Conservation (phyloP, 2,888 invertebrate genomes). For the Rhabditoides inermis region DNA sequence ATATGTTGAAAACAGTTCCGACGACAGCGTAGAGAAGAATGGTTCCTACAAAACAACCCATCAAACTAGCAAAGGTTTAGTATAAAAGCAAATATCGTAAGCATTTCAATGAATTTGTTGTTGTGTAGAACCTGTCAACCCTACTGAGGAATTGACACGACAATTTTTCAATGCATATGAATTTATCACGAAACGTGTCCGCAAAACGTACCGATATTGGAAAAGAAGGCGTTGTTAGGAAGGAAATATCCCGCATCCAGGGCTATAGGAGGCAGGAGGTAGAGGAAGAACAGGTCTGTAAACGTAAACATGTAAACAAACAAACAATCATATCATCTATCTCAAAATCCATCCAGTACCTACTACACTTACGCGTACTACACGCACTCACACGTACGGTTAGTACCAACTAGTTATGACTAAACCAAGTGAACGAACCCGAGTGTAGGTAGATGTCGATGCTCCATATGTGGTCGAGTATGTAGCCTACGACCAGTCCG, state of each 20-base stretch:
- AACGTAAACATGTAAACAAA: background rate
- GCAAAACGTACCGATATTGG: no score
- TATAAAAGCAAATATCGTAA: no score
- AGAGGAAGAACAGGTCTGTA: conserved; percentile 86
- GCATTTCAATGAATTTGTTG: no score
- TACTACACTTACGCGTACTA: background rate
- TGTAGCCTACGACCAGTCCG: conserved; percentile 26
- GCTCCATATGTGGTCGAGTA: conserved; percentile 23
- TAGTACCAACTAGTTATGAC: background rate
- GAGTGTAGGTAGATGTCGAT: conserved; percentile 34
- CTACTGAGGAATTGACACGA: no score
- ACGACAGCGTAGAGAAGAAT: conserved; percentile 82
- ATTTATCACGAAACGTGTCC: no score
- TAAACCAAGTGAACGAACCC: conserved; percentile 13
- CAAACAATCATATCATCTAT: background rate
- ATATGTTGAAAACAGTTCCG: conserved; percentile 87
- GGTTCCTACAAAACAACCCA: no score
- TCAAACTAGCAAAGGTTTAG: no score
- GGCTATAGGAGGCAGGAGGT: conserved; percentile 94
- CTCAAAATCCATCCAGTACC: background rate
- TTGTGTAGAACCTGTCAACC: no score
- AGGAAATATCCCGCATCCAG: conserved; percentile 97
- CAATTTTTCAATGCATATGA: no score
- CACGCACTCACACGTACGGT: background rate
- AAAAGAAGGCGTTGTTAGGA: conserved; percentile 90